These are phyloP conservation scores for Drosophila mimetica DNA, from an alignment of 2,888 invertebrate species.

Conservation along the genomic window DNA sequence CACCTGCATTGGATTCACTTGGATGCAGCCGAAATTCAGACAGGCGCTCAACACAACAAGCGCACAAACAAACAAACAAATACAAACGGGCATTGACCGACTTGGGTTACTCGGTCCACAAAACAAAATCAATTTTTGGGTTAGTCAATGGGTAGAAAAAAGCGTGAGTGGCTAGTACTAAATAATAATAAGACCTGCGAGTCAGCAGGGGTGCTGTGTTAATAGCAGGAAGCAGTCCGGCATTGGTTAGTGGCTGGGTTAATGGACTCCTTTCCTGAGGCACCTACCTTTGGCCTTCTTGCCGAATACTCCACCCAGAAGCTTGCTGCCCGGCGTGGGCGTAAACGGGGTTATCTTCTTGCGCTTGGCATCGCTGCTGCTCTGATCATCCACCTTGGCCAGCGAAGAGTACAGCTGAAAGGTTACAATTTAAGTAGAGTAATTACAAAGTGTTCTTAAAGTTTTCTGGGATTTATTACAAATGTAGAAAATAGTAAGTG, in stretches of 20 bases:
- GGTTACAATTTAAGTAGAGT: neutral
- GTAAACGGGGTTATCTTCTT: slow-evolving; percentile 79
- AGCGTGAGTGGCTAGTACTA: slow-evolving; percentile 15
- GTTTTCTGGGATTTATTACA: slow-evolving; percentile 6
- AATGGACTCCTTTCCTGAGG: neutral
- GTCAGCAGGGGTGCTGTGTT: slow-evolving; percentile 22
- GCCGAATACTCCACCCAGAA: slow-evolving; percentile 83
- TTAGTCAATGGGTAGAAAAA: slow-evolving; percentile 56
- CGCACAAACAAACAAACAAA: slow-evolving; percentile 74
- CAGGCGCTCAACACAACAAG: slow-evolving; percentile 83
- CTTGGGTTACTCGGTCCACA: slow-evolving; percentile 27
- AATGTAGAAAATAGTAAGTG: neutral
- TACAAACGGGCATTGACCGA: slow-evolving; percentile 27
- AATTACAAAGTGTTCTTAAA: neutral
- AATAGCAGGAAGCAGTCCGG: slow-evolving; percentile 24
- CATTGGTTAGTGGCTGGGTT: neutral
- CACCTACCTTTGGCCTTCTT: slow-evolving; percentile 81
- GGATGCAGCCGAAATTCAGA: slow-evolving; percentile 83
- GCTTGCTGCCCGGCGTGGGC: slow-evolving; percentile 77
- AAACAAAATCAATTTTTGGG: slow-evolving; percentile 41
- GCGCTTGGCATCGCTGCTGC: slow-evolving; percentile 44
- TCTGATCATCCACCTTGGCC: slow-evolving; percentile 57
- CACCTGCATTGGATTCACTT: slow-evolving; percentile 84
- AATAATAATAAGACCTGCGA: slow-evolving; percentile 18
- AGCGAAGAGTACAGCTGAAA: slow-evolving; percentile 76